These are phyloP conservation scores for Phenganax subtilis DNA, from an alignment of 92 coral and sea anemone species.

Conservation along the genomic window DNA sequence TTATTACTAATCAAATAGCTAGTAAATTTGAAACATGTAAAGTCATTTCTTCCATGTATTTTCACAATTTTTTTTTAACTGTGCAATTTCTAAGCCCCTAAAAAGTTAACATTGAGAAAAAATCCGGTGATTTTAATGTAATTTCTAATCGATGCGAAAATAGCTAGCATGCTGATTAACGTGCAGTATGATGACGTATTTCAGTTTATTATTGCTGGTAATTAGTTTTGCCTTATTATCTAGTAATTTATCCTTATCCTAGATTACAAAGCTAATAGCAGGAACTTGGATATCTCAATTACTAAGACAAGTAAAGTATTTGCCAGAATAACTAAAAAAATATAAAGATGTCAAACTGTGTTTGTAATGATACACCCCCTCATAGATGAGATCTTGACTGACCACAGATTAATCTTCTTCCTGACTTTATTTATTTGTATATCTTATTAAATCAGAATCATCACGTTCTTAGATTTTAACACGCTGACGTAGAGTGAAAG, in stretches of 20 bases:
- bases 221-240: neutral
- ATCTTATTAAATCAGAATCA: constrained; percentile 1
- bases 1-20: no score
- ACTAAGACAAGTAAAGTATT: constrained; percentile 25
- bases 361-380: constrained; percentile 24
- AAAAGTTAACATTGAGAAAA: no score
- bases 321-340: constrained; percentile 16
- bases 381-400: constrained; percentile 15
- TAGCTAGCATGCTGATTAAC: neutral
- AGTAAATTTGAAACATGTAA: no score
- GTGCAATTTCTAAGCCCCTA: no score
- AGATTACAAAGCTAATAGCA: neutral
- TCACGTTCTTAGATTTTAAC: no score
- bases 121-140: no score
- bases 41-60: no score
- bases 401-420: constrained; percentile 13
- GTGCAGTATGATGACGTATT: neutral
- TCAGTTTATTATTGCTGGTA: neutral
- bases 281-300: constrained; percentile 19
- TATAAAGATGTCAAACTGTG: constrained; percentile 23
- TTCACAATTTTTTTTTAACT: no score
- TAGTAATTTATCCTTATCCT: constrained; percentile 3
- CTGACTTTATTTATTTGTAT: constrained; percentile 38
- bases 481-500: neutral
- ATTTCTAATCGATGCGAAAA: neutral